Conservation (phyloP, 2,888 invertebrate genomes). For the Tetragnatha montana region DNA sequence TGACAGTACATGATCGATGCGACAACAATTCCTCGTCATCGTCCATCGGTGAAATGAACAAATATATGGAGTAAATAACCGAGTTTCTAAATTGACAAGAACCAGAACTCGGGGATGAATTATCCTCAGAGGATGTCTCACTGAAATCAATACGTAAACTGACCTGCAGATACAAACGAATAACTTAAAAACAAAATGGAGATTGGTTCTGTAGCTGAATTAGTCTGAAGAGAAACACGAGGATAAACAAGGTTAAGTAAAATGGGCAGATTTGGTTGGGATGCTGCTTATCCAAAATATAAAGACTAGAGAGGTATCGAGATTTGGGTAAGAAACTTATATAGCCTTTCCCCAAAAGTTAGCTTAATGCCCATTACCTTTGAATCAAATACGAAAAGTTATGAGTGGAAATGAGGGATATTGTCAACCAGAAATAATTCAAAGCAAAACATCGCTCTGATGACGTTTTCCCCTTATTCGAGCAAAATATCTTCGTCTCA, state of each 20-base stretch:
- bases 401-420: too few species aligned
- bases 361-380: too few species aligned
- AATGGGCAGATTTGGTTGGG: background rate
- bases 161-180: conserved; percentile 35
- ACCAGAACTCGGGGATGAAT: background rate
- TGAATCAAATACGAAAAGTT: too few species aligned
- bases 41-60: conserved; percentile 32
- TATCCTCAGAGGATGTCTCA: background rate
- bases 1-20: conserved; percentile 44
- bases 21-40: conserved; percentile 29
- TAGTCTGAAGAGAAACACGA: background rate
- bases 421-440: too few species aligned
- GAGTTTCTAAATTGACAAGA: background rate
- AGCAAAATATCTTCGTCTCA: too few species aligned
- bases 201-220: background rate
- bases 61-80: conserved; percentile 22
- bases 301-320: background rate
- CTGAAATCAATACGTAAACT: conserved; percentile 18
- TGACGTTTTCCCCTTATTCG: too few species aligned
- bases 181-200: conserved; percentile 10
- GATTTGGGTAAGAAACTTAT: too few species aligned
- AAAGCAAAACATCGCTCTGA: too few species aligned
- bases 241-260: too few species aligned
- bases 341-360: too few species aligned
- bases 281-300: background rate